phyloP scores from a whole-genome alignment of 2,113 vertebrate species.

The Meles meles region DNA sequence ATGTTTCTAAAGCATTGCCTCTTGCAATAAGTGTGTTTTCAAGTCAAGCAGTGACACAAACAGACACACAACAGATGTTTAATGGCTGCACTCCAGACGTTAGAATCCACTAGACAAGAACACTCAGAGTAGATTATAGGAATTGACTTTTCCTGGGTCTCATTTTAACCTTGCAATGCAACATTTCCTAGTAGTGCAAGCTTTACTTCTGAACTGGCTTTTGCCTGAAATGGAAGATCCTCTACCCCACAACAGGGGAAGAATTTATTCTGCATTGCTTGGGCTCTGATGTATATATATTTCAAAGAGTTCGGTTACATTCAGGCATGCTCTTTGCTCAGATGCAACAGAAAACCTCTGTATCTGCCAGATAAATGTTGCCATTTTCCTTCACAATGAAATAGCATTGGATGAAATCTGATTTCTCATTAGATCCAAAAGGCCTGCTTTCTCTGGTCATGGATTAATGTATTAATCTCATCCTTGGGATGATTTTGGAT shows the following conservation, averaged over 20 bases:
- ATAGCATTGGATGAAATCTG: conserved; percentile 11
- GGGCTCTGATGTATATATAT: background rate
- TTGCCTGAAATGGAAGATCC: background rate
- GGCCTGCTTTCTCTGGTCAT: background rate
- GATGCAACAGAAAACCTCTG: background rate
- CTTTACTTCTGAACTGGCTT: background rate
- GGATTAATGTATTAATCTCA: background rate
- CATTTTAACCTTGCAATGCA: background rate
- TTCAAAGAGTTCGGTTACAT: background rate
- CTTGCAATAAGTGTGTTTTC: background rate
- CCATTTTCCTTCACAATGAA: background rate
- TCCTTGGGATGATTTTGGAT: background rate
- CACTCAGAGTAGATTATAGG: background rate
- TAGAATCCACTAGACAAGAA: background rate
- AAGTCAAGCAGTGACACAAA: background rate
- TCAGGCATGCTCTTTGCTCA: background rate
- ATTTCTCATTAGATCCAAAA: conserved; percentile 33
- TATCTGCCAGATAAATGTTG: background rate
- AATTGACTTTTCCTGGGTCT: background rate
- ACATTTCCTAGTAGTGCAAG: background rate
- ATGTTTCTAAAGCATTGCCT: background rate
- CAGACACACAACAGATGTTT: background rate
- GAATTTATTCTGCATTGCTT: background rate
- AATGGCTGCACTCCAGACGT: background rate
- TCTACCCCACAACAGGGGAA: background rate